Conservation (phyloP, 1,140 invertebrate species). For the Drosophila albomicans region DNA sequence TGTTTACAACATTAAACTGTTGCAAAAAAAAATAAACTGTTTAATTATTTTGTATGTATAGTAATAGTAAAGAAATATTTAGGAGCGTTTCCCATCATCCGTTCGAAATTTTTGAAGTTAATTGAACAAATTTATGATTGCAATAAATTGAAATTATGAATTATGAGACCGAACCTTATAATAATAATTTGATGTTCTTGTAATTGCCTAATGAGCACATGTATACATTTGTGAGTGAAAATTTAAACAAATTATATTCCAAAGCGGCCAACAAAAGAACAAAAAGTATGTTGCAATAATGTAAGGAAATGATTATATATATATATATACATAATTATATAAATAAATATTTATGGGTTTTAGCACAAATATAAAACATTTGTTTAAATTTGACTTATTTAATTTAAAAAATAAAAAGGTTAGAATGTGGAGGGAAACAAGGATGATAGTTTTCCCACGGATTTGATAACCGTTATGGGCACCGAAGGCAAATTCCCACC, state of each 20-base stretch:
- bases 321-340: constrained; percentile 53
- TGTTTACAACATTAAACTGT: constrained; percentile 41
- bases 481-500: constrained; percentile 75
- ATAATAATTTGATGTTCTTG: constrained; percentile 43
- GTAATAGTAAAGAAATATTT: constrained; percentile 19
- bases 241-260: constrained; percentile 59
- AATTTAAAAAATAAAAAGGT: constrained; percentile 15
- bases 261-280: constrained; percentile 62
- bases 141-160: constrained; percentile 1
- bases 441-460: constrained; percentile 73
- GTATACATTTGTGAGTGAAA: constrained; percentile 35
- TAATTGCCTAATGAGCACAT: constrained; percentile 41
- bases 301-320: constrained; percentile 43
- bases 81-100: constrained; percentile 17
- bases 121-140: constrained; percentile 16
- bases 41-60: constrained; percentile 63
- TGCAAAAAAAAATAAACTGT: constrained; percentile 16
- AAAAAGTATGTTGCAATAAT: constrained; percentile 51
- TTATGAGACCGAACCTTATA: constrained; percentile 6
- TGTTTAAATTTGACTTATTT: background rate
- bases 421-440: constrained; percentile 66
- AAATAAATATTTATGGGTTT: constrained; percentile 82
- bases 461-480: constrained; percentile 69
- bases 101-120: constrained; percentile 8
- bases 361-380: constrained; percentile 49